Evolutionary conservation across 2,888 invertebrate species (phyloP), one percentile per base, ranked within the genome.

Genomic region (Spatulosminthurus flaviceps): DNA sequence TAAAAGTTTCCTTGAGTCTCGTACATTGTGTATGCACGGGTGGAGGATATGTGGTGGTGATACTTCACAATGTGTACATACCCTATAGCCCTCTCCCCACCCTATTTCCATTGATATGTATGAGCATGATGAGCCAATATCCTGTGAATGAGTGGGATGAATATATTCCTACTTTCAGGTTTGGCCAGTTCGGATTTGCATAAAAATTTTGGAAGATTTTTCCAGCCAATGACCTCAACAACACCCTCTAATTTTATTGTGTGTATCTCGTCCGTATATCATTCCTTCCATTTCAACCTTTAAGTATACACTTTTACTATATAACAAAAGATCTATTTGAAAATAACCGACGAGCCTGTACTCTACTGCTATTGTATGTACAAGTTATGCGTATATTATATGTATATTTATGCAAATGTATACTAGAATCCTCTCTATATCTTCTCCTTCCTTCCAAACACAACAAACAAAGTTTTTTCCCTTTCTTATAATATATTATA

Each of bases 181-280:
- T 85, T 85, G 82, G 85, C 83, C 81, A 84, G 83, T 85, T 83
- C 81, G 71, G 81, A 85, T 85, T 85, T 84, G 84, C 85, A 85
- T 85, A 85, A 84, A 81, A 81, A 79, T 84, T 82, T 79, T 72
- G 75, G 81, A 82, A 82, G 81, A 82, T 79, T 72, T 72, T 80
- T 78, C 78, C 81, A 82, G 85, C 81, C 85, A 85, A 80, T 84
- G 85, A 85, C 85, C 85, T 83, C 82, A 78, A 76, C 82, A 78
- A 76, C 72, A 74, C 81, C 61, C 70, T 29, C 64, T 13, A 24
- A 22, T 64, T 64, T 21, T 64, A 64, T 64, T 64, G 24, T 64
- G 24, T 51, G 16, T 51, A 22, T 22, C 64, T 22, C 2, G 21
- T 21, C 7, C 24, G 13, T 64, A 19, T 60, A 19, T 60, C 60